Conservation (phyloP, 2,797 vertebrate species). For the Argya squamiceps region DNA sequence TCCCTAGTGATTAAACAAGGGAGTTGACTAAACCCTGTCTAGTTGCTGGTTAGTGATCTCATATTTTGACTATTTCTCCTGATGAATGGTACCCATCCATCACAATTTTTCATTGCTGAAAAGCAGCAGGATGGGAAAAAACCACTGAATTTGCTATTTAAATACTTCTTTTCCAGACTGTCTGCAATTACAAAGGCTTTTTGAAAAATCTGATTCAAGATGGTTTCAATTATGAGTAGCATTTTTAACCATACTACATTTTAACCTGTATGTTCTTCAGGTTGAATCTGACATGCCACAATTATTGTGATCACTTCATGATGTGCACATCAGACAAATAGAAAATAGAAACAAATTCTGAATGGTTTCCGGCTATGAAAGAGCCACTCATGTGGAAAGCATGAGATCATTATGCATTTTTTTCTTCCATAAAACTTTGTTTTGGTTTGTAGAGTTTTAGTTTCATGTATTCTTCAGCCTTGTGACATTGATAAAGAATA, state of each 20-base stretch:
- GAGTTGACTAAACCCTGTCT: conserved; percentile 40
- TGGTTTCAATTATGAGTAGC: conserved; percentile 24
- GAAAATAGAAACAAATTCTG: conserved; percentile 26
- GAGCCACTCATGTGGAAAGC: neutral
- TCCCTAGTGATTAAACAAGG: conserved; percentile 20
- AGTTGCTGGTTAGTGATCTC: conserved; percentile 49
- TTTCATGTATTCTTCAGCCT: neutral
- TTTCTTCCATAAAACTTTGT: neutral
- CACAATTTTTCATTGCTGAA: conserved; percentile 24
- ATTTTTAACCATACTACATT: neutral
- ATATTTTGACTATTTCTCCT: conserved; percentile 53
- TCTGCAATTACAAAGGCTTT: conserved; percentile 23
- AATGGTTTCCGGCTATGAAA: neutral
- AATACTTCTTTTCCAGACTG: conserved; percentile 38
- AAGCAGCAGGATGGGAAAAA: conserved; percentile 20
- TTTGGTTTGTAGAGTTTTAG: neutral
- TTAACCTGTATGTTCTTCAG: conserved; percentile 8
- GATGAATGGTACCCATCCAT: conserved; percentile 24
- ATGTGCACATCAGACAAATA: neutral
- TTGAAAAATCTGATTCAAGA: neutral
- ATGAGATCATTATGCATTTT: neutral
- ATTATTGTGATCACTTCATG: neutral
- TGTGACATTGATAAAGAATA: neutral
- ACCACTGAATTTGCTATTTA: neutral
- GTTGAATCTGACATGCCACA: neutral